phyloP scores from a whole-genome alignment of 2,797 vertebrate genomes.

The Loris lydekkerianus region DNA sequence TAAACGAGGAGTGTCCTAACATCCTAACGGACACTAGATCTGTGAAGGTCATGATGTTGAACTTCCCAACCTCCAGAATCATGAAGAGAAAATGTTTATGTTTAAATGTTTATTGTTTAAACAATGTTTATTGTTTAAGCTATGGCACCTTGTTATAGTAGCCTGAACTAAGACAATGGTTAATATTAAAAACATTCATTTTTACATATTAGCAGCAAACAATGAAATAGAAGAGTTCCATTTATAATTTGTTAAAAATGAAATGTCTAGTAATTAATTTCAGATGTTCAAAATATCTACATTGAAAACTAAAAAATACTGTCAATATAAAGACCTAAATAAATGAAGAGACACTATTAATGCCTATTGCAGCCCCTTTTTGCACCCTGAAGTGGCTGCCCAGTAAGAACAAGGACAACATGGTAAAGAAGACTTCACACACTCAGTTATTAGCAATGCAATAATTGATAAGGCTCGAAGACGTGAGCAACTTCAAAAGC shows the following conservation, averaged over 20 bases:
- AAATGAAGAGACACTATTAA: too few relatives aligned
- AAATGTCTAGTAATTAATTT: neutral
- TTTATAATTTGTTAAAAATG: neutral
- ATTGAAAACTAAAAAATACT: neutral
- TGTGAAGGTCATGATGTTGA: neutral
- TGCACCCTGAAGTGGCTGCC: too few relatives aligned
- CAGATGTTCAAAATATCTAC: neutral
- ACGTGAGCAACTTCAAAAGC: too few relatives aligned
- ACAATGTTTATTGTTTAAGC: neutral
- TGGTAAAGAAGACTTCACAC: too few relatives aligned
- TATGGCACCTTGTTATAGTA: neutral
- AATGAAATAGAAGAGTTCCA: neutral
- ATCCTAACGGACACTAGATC: too few relatives aligned
- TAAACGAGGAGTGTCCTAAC: too few relatives aligned
- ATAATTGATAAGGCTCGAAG: too few relatives aligned
- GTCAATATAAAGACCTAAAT: neutral
- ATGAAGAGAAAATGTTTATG: neutral
- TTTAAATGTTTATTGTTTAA: too few relatives aligned
- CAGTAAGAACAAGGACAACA: too few relatives aligned
- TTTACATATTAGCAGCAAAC: neutral
- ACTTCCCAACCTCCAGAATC: neutral
- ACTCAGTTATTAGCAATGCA: too few relatives aligned
- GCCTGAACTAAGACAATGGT: neutral
- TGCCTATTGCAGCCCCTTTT: too few relatives aligned
- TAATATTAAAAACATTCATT: neutral